These are phyloP conservation scores for Halcyon senegalensis DNA, from an alignment of 2,113 vertebrate genomes.

Conservation along the genomic window DNA sequence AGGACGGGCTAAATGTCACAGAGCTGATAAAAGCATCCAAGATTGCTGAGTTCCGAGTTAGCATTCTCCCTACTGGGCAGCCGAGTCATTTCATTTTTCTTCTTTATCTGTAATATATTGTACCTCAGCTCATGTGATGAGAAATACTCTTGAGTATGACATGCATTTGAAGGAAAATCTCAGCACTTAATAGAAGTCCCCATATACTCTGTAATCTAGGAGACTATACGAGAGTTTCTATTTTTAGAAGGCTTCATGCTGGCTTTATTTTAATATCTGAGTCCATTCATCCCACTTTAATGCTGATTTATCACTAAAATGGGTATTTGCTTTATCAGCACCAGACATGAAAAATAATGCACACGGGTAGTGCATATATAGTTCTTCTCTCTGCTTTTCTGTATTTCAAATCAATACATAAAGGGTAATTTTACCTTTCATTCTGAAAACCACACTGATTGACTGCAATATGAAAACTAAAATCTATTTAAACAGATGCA, in stretches of 20 bases:
- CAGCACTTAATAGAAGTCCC: background rate
- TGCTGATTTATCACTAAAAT: conserved; percentile 48
- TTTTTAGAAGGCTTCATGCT: background rate
- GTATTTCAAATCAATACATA: conserved; percentile 4
- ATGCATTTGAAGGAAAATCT: conserved; percentile 26
- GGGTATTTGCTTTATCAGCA: conserved; percentile 33
- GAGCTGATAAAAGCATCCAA: background rate
- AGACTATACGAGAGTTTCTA: background rate
- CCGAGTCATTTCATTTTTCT: background rate
- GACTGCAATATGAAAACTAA: background rate
- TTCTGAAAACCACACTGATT: background rate
- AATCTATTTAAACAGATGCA: background rate
- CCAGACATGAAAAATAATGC: conserved; percentile 19
- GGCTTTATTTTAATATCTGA: conserved; percentile 43
- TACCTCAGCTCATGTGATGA: background rate
- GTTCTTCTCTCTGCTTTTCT: background rate
- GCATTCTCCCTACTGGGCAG: background rate
- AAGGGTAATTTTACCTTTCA: background rate
- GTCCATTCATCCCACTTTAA: conserved; percentile 15
- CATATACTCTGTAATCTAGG: background rate
- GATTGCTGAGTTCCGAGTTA: background rate
- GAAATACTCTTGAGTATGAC: background rate
- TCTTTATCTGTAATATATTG: conserved; percentile 8
- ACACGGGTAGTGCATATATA: background rate
- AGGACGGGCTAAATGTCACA: background rate